Percentiles rank a stretch among this genome's conserved stretches.
phyloP scores from a whole-genome alignment of 2,888 invertebrate species.

The Andrena hattorfiana region DNA sequence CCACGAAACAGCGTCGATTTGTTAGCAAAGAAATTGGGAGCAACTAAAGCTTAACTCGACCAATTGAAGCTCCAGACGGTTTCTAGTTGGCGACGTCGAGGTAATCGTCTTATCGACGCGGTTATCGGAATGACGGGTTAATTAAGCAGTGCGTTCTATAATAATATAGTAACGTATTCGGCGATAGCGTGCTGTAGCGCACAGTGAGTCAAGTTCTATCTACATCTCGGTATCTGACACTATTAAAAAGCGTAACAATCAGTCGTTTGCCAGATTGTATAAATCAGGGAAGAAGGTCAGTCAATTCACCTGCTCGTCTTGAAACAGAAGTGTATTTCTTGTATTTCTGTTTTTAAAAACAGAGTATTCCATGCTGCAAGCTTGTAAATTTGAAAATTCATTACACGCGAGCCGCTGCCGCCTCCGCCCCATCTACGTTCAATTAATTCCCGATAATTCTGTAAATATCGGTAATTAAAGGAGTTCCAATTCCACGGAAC shows the following conservation, averaged over 20 bases:
- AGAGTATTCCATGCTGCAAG: no score
- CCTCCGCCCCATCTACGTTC: not conserved
- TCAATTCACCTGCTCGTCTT: not conserved
- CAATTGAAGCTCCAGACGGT: constrained; percentile 51
- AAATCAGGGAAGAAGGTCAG: constrained; percentile 19
- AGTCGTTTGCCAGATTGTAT: not conserved
- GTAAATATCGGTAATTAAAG: constrained; percentile 43
- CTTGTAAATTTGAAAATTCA: no score
- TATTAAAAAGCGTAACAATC: constrained; percentile 6
- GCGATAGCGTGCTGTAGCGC: not conserved
- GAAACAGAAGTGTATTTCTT: no score
- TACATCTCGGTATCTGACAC: constrained; percentile 1
- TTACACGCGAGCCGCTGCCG: no score
- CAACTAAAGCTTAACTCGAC: constrained; percentile 34
- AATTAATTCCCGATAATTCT: constrained; percentile 34
- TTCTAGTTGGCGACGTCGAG: constrained; percentile 60
- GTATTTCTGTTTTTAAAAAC: no score
- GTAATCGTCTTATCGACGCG: constrained; percentile 60
- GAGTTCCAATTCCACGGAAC: constrained; percentile 36
- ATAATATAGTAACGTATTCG: constrained; percentile 43
- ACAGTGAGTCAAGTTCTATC: not conserved
- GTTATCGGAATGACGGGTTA: constrained; percentile 68
- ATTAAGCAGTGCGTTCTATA: constrained; percentile 44
- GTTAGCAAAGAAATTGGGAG: constrained; percentile 52
- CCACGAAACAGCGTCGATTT: constrained; percentile 15